These are phyloP conservation scores for Alexandromys oeconomus DNA, from an alignment of 2,797 vertebrate species.

Conservation along the genomic window DNA sequence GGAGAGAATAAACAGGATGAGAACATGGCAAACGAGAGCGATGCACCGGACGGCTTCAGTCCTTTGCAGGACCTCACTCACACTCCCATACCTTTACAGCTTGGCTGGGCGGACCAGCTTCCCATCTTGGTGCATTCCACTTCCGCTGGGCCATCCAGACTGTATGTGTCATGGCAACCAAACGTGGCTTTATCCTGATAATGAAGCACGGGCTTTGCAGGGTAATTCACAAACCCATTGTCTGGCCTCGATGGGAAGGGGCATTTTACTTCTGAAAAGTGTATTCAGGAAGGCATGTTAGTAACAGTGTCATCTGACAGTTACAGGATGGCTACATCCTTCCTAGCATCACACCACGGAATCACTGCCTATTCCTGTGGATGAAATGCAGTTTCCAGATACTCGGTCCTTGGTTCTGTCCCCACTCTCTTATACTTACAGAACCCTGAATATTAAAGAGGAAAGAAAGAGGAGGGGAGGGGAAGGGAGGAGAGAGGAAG, in stretches of 20 bases:
- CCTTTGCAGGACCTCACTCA: fast-evolving
- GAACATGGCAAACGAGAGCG: not conserved
- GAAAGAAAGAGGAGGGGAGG: not conserved
- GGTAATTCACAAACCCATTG: constrained; percentile 92
- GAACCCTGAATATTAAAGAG: not conserved
- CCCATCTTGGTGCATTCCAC: constrained; percentile 91
- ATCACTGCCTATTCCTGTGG: not conserved
- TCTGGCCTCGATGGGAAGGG: constrained; percentile 89
- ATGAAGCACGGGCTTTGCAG: constrained; percentile 87
- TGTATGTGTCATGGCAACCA: constrained; percentile 89
- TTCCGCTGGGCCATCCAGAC: constrained; percentile 90
- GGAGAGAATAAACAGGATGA: not conserved
- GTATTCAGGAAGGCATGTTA: constrained; percentile 38
- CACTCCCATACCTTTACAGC: constrained; percentile 90
- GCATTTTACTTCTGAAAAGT: constrained; percentile 91
- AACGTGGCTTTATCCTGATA: constrained; percentile 93
- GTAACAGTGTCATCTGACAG: not conserved
- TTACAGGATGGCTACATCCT: not conserved
- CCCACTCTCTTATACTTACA: not conserved
- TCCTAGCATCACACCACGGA: not conserved
- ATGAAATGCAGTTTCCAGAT: not conserved
- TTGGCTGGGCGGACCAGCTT: constrained; percentile 91
- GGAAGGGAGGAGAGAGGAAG: not conserved
- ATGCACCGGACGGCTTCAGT: not conserved
- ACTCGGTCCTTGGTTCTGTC: not conserved